Evolutionary conservation across 2,113 vertebrate genomes (phyloP).

Genomic region (Indicator maculatus): DNA sequence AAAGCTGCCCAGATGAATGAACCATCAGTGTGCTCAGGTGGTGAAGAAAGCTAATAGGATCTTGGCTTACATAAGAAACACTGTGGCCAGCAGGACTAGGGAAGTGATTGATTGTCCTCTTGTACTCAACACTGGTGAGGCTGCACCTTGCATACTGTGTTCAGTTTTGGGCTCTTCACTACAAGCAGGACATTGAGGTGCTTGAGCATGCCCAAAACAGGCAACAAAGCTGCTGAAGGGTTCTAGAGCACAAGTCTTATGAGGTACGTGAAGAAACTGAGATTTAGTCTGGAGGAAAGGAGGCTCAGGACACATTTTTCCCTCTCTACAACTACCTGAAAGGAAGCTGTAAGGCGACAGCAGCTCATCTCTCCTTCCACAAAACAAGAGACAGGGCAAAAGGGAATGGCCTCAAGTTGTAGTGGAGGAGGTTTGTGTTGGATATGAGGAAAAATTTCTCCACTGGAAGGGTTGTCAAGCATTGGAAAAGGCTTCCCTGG

Average conservation of each 20-base stretch:
- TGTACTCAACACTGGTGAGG: not conserved
- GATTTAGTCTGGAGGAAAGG: no score
- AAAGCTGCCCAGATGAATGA: not conserved
- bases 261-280: no score
- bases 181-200: no score
- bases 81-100: not conserved
- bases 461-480: not conserved
- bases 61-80: not conserved
- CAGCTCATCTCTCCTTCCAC: not conserved
- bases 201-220: no score
- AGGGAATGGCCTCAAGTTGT: no score
- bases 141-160: accelerated
- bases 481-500: not conserved
- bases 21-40: no score
- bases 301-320: not conserved
- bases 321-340: not conserved
- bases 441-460: not conserved
- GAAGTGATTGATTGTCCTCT: accelerated
- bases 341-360: not conserved
- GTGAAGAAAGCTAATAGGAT: no score
- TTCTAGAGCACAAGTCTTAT: no score
- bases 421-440: not conserved
- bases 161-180: no score
- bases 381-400: no score
- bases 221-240: no score